Base-by-base conservation (phyloP, 30 jellyfish, hydroid and myxozoan species). In the Mastigias papua region DNA sequence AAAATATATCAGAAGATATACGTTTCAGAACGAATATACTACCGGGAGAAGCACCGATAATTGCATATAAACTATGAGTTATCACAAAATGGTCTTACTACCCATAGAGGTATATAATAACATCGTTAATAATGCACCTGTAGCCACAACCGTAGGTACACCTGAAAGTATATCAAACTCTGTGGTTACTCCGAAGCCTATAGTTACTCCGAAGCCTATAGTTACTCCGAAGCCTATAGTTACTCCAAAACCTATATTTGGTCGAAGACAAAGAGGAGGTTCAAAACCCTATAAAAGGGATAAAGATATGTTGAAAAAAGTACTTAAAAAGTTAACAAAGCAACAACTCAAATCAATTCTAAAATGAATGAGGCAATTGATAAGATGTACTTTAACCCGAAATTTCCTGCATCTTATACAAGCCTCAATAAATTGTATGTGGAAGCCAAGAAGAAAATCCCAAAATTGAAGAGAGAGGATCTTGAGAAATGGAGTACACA, bases 21-120 rank as follows among this genome's bases (percentile, higher is more conserved):
- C 28, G 88, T 13, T 77, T 48, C 25, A 25, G 77, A 22, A 48
- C 88, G 28, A 77, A 77, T n/a, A 77, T 77, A 26, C 51, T 77
- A 51, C 88, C 88, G 8, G 48, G 25, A 9, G 88, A 77, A 58
- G 61, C 61, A 48, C 88, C 88, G 21, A 30, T 77, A 65, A 0
- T 31, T n/a, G 88, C 51, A 11, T 77, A 32, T 50, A 74, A 26
- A 26, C 22, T 68, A 70, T 34, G 42, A 64, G 7, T 8, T 4
- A 42, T 42, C 54, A 42, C 54, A 42, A 42, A 42, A 42, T 42
- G 54, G 54, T 42, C 13, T 4, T 42, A 15, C 54, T 42, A 4
- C 54, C 54, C 13, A 42, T 42, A 15, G 54, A 42, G 7, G 54
- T 42, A n/a, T n/a, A n/a, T n/a, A n/a, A n/a, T n/a, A n/a, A n/a